These are phyloP conservation scores for Ophion ventricosus DNA, from an alignment of 2,888 invertebrate genomes.

Conservation along the genomic window DNA sequence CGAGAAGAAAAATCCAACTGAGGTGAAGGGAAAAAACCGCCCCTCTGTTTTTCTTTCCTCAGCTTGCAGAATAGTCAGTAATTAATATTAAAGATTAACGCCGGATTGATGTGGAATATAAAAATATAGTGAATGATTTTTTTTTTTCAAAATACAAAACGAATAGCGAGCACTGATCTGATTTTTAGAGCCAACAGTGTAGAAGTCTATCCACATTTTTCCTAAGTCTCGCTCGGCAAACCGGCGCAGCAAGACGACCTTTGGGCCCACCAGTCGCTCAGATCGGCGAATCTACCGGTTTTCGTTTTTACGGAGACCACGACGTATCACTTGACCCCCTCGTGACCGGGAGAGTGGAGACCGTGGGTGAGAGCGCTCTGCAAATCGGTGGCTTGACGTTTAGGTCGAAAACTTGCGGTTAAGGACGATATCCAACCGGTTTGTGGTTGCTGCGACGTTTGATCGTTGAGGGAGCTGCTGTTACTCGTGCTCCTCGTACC, in stretches of 20 bases:
- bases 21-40: neutral
- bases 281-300: conserved; percentile 71
- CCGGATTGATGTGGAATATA: neutral
- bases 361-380: conserved; percentile 72
- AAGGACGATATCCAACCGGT: conserved; percentile 82
- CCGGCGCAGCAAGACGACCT: conserved; percentile 78
- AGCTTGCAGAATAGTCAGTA: neutral
- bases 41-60: neutral
- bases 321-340: conserved; percentile 80
- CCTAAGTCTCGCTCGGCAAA: conserved; percentile 64
- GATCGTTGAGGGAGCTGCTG: conserved; percentile 80
- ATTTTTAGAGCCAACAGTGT: neutral
- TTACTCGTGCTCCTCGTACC: conserved; percentile 79
- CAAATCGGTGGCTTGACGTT: conserved; percentile 73
- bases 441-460: conserved; percentile 73
- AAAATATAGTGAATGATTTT: neutral
- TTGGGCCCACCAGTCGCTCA: conserved; percentile 78
- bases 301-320: conserved; percentile 72
- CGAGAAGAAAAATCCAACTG: neutral
- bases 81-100: neutral
- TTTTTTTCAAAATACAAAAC: neutral
- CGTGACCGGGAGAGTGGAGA: conserved; percentile 77
- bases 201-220: neutral
- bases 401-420: conserved; percentile 81
- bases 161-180: neutral